These are phyloP conservation scores for Hipposideros larvatus DNA, from an alignment of 2,797 vertebrate species.

Conservation along the genomic window DNA sequence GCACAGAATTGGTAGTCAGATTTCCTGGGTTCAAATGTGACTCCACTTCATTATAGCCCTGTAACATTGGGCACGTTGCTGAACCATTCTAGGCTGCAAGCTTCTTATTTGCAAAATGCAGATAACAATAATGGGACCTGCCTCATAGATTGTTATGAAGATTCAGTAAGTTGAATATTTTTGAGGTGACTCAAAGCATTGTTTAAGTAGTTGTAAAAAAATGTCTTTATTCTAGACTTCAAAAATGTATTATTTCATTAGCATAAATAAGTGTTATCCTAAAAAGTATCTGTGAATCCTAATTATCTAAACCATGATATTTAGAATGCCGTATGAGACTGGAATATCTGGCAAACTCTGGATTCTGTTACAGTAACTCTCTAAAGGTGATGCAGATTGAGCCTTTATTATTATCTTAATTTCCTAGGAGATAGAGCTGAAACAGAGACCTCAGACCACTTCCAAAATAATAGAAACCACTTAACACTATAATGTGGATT, in stretches of 20 bases:
- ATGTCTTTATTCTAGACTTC: neutral
- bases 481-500: neutral
- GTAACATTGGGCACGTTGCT: neutral
- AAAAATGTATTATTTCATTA: neutral
- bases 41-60: neutral
- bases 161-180: neutral
- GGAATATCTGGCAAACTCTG: neutral
- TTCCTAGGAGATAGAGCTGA: neutral
- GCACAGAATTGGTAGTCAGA: neutral
- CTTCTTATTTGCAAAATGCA: neutral
- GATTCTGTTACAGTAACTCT: neutral
- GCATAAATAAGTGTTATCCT: neutral
- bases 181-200: neutral
- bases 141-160: neutral
- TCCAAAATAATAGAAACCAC: neutral
- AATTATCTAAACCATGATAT: neutral
- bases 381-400: neutral
- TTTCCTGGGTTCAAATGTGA: neutral
- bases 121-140: neutral
- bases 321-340: neutral
- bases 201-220: neutral
- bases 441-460: neutral
- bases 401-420: neutral
- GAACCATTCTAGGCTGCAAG: neutral
- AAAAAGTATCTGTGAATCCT: neutral